A percentile compares a stretch with the other conserved stretches of the same genome.
Evolutionary conservation across 2,888 invertebrate species (phyloP).

Genomic region (Tipula vernalis): DNA sequence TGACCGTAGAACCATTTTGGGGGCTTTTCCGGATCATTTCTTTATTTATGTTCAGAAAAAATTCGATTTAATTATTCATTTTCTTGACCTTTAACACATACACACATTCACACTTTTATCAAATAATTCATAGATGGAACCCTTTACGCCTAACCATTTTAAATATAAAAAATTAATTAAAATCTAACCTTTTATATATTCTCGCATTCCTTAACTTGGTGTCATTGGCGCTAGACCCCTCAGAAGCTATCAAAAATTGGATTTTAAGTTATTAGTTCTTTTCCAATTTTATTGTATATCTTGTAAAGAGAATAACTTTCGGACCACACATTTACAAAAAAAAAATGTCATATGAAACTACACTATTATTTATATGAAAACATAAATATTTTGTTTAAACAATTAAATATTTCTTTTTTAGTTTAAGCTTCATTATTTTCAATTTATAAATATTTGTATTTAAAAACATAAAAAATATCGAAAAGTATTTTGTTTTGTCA

Average conservation of each 20-base stretch:
- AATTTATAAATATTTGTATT: neutral
- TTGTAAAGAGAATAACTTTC: conserved; percentile 5
- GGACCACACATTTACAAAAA: conserved; percentile 8
- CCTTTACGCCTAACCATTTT: conserved; percentile 12
- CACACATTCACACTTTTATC: conserved; percentile 5
- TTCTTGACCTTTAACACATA: conserved; percentile 10
- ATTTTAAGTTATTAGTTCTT: neutral
- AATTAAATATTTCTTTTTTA: neutral
- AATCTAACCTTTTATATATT: conserved; percentile 15
- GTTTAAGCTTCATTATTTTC: neutral
- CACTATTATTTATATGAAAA: neutral
- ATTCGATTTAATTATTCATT: neutral
- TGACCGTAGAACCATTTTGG: neutral
- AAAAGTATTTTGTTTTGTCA: conserved; percentile 32
- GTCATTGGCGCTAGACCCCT: conserved; percentile 11
- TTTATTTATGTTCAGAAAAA: neutral
- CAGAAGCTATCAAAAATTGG: neutral
- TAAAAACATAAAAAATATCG: neutral
- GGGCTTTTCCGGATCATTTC: neutral
- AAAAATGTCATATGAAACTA: conserved; percentile 7
- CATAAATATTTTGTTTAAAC: neutral
- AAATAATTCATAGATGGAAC: conserved; percentile 9
- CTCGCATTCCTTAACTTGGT: conserved; percentile 15
- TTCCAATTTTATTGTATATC: neutral
- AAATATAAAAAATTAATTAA: neutral